Base-by-base conservation (phyloP, 1,140 invertebrate species). In the Aphaenogaster rudis region DNA sequence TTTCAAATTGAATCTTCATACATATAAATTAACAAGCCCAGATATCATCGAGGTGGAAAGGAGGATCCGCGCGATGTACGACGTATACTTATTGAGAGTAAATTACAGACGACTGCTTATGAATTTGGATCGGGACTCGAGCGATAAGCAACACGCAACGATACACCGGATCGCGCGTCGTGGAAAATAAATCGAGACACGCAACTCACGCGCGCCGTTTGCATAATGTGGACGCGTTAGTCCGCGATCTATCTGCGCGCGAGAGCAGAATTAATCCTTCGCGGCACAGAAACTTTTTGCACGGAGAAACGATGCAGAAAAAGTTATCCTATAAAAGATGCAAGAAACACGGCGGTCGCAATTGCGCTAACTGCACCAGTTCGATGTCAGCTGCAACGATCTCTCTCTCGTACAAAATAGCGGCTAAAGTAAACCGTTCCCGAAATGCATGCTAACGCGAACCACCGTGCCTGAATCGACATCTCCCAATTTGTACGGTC, bases 141-240 rank as follows among this genome's bases (percentile, higher is more conserved):
- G 21, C 50, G 87, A 85, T 88, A 88, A 88, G 66, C 5, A 61
- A 50, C 87, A 78, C 66, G 87, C 80, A 79, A 89, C 33, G 50
- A 54, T 48, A 7, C 45, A 17, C 7, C 13, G 59, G 39, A 64
- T 63, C 74, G 15, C 74, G 8, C 42, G 76, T 79, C 63, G 36
- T 45, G 48, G 21, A 71, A 71, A 66, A 71, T 81, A 72, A 74
- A 42, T 71, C 66, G 11, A 85, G 59, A 59, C 48, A 15, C 42
- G 33, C 52, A 61, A 57, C 39, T 15, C 54, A 52, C 7, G 36
- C 36, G 33, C 28, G 45, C 66, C 50, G 50, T 71, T 85, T 57
- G 71, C 57, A 28, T 64, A 66, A 78, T 33, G 45, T 8, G 13
- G 17, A 71, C 59, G 67, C 71, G 52, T 66, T 64, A 9, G 13